Percentiles rank a stretch among this genome's conserved stretches.
Evolutionary conservation across 1,140 invertebrate species (phyloP).

Genomic region (Drosophila parvula): DNA sequence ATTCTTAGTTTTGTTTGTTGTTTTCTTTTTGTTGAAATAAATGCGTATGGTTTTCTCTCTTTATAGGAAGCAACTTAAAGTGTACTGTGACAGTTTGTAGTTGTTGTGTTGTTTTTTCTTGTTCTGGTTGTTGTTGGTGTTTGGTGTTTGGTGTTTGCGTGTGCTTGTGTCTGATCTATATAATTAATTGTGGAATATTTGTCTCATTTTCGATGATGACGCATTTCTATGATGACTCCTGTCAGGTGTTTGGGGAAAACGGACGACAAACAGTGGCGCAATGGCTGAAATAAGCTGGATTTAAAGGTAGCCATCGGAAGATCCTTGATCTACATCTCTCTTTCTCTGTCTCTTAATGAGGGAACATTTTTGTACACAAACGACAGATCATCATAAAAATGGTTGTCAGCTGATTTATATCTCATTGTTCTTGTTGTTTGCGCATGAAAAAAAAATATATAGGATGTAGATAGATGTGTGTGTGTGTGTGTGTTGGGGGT

Average conservation of each 20-base stretch:
- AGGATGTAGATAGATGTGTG: slow-evolving; percentile 15
- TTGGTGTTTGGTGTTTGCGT: slow-evolving; percentile 4
- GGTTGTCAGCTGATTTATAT: slow-evolving; percentile 27
- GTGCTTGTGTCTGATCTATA: slow-evolving; percentile 24
- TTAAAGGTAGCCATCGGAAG: slow-evolving; percentile 4
- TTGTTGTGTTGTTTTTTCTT: slow-evolving; percentile 8
- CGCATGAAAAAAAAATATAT: slow-evolving; percentile 26
- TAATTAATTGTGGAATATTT: slow-evolving; percentile 35
- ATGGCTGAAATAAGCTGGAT: slow-evolving; percentile 9
- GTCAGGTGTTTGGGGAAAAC: slow-evolving; percentile 27
- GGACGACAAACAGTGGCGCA: slow-evolving; percentile 27
- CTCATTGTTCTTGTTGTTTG: slow-evolving; percentile 25
- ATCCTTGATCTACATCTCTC: slow-evolving; percentile 8
- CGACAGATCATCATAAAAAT: slow-evolving; percentile 40
- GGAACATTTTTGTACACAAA: slow-evolving; percentile 25
- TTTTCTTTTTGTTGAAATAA: slow-evolving; percentile 23
- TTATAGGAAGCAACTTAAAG: slow-evolving; percentile 47
- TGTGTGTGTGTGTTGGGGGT: slow-evolving; percentile 25
- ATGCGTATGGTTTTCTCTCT: slow-evolving; percentile 36
- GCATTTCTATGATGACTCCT: slow-evolving; percentile 23
- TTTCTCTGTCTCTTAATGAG: neutral
- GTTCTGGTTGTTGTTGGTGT: slow-evolving; percentile 2
- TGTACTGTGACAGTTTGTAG: slow-evolving; percentile 33
- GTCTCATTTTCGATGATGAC: slow-evolving; percentile 13
- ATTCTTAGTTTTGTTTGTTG: slow-evolving; percentile 5